Percentiles rank a stretch among this genome's conserved stretches.
Conservation (phyloP, 1,140 invertebrate genomes). For the Drosophila parvula region DNA sequence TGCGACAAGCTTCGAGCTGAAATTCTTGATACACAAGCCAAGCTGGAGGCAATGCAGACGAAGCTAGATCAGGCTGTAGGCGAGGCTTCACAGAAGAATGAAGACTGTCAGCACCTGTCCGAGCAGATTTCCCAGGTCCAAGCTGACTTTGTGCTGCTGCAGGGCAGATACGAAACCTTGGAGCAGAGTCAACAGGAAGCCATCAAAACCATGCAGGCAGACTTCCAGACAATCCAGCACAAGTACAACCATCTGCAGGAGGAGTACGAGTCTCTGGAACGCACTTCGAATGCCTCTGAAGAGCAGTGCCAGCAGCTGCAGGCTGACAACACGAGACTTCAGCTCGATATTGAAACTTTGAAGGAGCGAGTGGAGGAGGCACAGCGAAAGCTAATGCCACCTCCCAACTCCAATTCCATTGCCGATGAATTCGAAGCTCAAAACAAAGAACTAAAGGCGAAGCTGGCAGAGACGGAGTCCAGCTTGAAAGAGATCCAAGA, state of each 20-base stretch:
- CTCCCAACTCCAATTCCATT: background rate
- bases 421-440: conserved; percentile 16
- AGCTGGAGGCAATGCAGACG: conserved; percentile 52
- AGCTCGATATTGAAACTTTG: conserved; percentile 46
- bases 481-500: conserved; percentile 49
- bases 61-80: conserved; percentile 31
- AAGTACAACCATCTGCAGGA: conserved; percentile 60
- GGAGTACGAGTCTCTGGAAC: conserved; percentile 47
- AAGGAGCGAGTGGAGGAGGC: conserved; percentile 46
- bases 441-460: conserved; percentile 33
- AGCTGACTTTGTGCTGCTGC: conserved; percentile 38
- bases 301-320: conserved; percentile 35
- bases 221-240: conserved; percentile 45
- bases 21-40: conserved; percentile 27
- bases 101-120: conserved; percentile 41
- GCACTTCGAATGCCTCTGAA: conserved; percentile 5
- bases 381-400: conserved; percentile 37
- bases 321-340: conserved; percentile 41
- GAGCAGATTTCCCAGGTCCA: conserved; percentile 30
- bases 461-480: conserved; percentile 32
- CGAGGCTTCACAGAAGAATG: conserved; percentile 34
- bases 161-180: conserved; percentile 43
- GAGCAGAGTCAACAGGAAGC: conserved; percentile 38
- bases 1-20: conserved; percentile 55
- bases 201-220: conserved; percentile 32